Base-by-base conservation (phyloP, 2,113 vertebrate species). In the Ciconia stormi region DNA sequence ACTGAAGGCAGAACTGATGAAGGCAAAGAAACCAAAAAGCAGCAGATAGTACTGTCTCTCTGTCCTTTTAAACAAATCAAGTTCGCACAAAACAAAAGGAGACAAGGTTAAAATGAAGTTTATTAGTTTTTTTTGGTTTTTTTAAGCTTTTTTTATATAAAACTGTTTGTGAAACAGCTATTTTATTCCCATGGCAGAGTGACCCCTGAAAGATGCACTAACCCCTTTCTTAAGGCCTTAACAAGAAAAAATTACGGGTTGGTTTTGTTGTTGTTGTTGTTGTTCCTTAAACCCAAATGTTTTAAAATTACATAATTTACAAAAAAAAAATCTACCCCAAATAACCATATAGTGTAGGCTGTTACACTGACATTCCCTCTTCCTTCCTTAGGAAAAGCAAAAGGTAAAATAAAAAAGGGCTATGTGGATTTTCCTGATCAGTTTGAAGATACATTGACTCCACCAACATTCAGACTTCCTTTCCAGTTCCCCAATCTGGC, bases 161-260 rank as follows among this genome's bases (percentile, higher is more conserved):
- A 98, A 98, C 98, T 98, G 98, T 98, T 98, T 98, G 98, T 98
- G 98, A 98, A 98, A 98, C 98, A 98, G 98, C 98, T 98, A 98
- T 98, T 98, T 98, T 98, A 97, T 98, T 98, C 98, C 98, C 98
- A 98, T 91, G 97, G 98, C 98, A 98, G 98, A 98, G 98, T 98
- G 98, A 98, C 98, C 98, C 97, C 96, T 98, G 98, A 98, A 98
- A 98, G 98, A 98, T 98, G 98, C 98, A 98, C 98, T 98, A 98
- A 98, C 98, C 98, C 98, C 98, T 98, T 97, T 98, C 98, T 98
- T 98, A 98, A 98, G 98, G 98, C 98, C 98, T 98, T 98, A 98
- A 98, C 93, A 98, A 98, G 97, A 97, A 95, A 97, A 92, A 93
- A 79, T 62, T 42, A 23, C 2, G 2, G 4, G 38, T 38, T 38